phyloP scores from a whole-genome alignment of 2,113 vertebrate genomes.

The Meles meles region DNA sequence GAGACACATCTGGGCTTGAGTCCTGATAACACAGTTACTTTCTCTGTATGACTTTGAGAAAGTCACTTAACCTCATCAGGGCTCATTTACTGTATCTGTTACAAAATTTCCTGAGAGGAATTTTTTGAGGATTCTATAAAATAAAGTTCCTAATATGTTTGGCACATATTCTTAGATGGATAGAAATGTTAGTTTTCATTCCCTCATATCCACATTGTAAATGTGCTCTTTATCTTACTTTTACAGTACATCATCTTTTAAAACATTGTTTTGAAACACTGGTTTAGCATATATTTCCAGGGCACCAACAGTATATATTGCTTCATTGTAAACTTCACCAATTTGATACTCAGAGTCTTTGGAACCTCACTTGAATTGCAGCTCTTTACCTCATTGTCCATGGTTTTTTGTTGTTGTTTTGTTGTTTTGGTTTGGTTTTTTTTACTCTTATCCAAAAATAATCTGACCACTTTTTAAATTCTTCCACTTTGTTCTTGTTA shows the following conservation, averaged over 20 bases:
- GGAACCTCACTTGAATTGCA: not conserved
- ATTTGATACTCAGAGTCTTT: not conserved
- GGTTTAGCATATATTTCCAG: slow-evolving; percentile 9
- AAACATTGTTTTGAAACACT: not conserved
- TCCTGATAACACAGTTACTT: slow-evolving; percentile 42
- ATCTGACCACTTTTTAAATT: not conserved
- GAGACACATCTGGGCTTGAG: not conserved
- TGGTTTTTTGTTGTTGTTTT: not conserved
- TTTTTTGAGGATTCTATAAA: slow-evolving; percentile 8
- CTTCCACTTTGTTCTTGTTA: not conserved
- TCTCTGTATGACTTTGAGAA: slow-evolving; percentile 37
- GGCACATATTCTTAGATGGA: not conserved
- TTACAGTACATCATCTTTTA: not conserved
- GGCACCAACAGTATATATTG: not conserved
- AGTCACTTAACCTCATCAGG: slow-evolving; percentile 38
- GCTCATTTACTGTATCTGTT: slow-evolving; percentile 24
- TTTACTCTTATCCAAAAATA: not conserved
- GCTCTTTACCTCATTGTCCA: not conserved
- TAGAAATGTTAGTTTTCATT: slow-evolving; percentile 15
- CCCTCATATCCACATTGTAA: not conserved
- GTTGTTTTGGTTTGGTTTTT: not conserved
- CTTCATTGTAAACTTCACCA: not conserved
- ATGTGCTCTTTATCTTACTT: not conserved
- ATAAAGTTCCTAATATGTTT: not conserved
- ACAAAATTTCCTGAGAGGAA: not conserved